These are phyloP conservation scores for Diorhabda sublineata DNA, from an alignment of 1,140 invertebrate species.

Conservation along the genomic window DNA sequence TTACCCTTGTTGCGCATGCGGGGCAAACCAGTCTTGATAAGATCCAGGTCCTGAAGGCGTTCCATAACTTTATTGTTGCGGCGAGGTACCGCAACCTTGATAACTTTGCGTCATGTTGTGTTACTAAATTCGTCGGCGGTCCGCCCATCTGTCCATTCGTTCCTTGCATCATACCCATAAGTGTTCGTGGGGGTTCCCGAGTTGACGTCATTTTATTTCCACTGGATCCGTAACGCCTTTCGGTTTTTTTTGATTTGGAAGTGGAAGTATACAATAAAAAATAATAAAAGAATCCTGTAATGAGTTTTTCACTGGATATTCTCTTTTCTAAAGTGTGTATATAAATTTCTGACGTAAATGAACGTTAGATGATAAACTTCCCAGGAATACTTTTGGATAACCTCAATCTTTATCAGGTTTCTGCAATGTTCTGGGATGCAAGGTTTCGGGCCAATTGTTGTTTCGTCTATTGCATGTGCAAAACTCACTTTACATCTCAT, in stretches of 20 bases:
- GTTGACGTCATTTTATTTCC: conserved; percentile 55
- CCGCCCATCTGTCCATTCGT: conserved; percentile 72
- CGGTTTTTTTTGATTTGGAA: conserved; percentile 19
- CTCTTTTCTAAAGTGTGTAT: conserved; percentile 90
- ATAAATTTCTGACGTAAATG: conserved; percentile 88
- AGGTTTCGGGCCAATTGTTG: conserved; percentile 90
- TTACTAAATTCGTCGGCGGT: conserved; percentile 76
- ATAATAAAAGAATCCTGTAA: background rate
- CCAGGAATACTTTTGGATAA: conserved; percentile 91
- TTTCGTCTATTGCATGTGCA: conserved; percentile 90
- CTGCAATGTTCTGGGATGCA: conserved; percentile 87
- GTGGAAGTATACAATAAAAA: conserved; percentile 15
- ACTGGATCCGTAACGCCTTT: no score
- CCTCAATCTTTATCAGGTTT: conserved; percentile 85
- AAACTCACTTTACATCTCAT: conserved; percentile 90
- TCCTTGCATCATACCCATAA: conserved; percentile 58
- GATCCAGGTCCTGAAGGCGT: conserved; percentile 70
- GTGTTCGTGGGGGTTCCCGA: conserved; percentile 74
- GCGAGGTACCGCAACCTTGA: conserved; percentile 80
- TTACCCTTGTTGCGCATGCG: conserved; percentile 76
- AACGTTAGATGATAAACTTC: conserved; percentile 87
- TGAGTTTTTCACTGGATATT: conserved; percentile 71
- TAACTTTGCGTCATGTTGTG: conserved; percentile 76
- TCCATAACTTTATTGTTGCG: conserved; percentile 79
- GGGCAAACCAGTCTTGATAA: conserved; percentile 83